phyloP scores from a whole-genome alignment of 2,797 vertebrate genomes.

The Rhinogobio ventralis region DNA sequence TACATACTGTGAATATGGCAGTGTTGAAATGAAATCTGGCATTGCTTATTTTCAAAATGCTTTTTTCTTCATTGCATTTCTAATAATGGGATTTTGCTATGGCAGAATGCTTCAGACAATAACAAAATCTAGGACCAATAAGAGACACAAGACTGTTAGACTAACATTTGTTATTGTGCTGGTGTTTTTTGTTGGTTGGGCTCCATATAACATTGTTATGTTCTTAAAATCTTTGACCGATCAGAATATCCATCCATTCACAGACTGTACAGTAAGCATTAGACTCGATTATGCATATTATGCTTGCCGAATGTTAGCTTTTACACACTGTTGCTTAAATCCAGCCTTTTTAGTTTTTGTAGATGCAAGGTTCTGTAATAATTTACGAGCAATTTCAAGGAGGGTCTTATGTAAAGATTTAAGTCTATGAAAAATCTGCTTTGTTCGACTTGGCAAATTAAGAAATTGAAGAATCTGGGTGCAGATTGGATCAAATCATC shows the following conservation, averaged over 20 bases:
- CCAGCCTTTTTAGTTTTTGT: conserved; percentile 90
- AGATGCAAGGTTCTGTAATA: conserved; percentile 82
- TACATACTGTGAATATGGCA: conserved; percentile 72
- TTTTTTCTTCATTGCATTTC: conserved; percentile 83
- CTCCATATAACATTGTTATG: conserved; percentile 87
- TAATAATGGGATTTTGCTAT: conserved; percentile 85
- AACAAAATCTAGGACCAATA: conserved; percentile 74
- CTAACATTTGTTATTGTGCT: conserved; percentile 86
- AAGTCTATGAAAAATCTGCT: not conserved
- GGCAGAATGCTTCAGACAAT: conserved; percentile 81
- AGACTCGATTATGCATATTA: conserved; percentile 75
- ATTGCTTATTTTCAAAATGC: conserved; percentile 79
- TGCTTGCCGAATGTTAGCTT: conserved; percentile 83
- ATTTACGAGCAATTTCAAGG: not conserved
- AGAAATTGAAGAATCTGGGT: not conserved
- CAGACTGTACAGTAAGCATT: conserved; percentile 68
- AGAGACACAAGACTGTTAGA: conserved; percentile 83
- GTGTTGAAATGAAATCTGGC: conserved; percentile 58
- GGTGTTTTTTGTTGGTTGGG: conserved; percentile 90
- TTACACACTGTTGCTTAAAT: conserved; percentile 92
- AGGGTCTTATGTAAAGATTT: conserved; percentile 58
- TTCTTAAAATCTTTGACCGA: conserved; percentile 76
- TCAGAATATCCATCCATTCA: conserved; percentile 7
- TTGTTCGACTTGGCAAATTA: not conserved
- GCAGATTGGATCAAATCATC: not conserved